Base-by-base conservation (phyloP, 2,888 invertebrate genomes). In the Dysmachus trigonus region DNA sequence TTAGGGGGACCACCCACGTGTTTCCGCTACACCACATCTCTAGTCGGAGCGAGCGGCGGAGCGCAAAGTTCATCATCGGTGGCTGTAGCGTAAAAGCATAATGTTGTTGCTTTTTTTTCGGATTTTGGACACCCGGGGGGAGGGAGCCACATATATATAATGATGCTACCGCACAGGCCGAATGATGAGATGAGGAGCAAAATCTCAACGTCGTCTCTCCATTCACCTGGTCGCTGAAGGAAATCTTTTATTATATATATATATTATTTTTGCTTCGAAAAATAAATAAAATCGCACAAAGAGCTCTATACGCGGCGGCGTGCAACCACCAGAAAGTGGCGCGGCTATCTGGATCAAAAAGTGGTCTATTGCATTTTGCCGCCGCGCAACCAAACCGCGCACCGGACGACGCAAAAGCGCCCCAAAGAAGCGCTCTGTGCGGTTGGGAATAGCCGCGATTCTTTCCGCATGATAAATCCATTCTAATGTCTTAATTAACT, bases 1-100 rank as follows among this genome's bases (percentile, higher is more conserved):
- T 85, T 86, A 86, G 87, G 86, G 86, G 82, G 89, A 89, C 89
- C 89, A 89, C 89, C 88, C 89, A 89, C 88, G 87, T 88, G 88
- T 87, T 89, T 89, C 88, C 88, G 89, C 89, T 88, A 88, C 76
- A 85, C 86, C 77, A 81, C 86, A 86, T 18, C 51, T 51, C 62
- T 62, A 62, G 27, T 0, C 77, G 38, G 38, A 41, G 87, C n/a
- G n/a, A n/a, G n/a, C n/a, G n/a, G n/a, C 84, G 87, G 71, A 71
- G 79, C 85, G 85, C 86, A 88, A 85, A 87, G 88, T 88, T 88
- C 86, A 88, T 88, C 87, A 86, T 87, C 62, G 62, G 27, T 27
- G 62, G 62, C 22, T 77, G 27, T 10, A 62, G 53, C 53, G 33
- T 81, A 33, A 79, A 51, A 79, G 27, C 27, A n/a, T 27, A 51